phyloP scores from a whole-genome alignment of 2,113 vertebrate species.

The Myxocyprinus asiaticus region DNA sequence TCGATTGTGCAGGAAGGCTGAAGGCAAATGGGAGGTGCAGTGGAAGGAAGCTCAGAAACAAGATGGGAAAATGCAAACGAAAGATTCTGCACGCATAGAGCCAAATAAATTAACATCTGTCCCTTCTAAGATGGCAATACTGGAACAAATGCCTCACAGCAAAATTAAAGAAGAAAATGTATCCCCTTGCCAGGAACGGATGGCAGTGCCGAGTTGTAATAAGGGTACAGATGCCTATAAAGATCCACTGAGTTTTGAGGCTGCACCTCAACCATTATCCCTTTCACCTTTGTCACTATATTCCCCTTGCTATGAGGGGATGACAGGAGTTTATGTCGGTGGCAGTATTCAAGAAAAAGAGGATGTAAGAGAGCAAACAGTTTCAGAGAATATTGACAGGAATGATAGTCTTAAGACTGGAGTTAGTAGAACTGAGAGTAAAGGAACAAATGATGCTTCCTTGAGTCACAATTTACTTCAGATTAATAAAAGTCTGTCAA shows the following conservation, averaged over 20 bases:
- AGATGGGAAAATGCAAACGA: not conserved
- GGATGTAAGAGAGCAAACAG: conserved; percentile 47
- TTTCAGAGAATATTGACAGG: conserved; percentile 56
- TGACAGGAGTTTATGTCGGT: conserved; percentile 41
- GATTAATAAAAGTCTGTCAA: conserved; percentile 75
- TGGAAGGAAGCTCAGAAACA: conserved; percentile 53
- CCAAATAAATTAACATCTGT: conserved; percentile 30
- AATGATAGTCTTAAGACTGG: conserved; percentile 42
- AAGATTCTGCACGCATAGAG: conserved; percentile 44
- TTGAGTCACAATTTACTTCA: conserved; percentile 75
- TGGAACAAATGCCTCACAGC: conserved; percentile 39
- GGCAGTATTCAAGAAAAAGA: conserved; percentile 22
- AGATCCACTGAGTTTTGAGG: conserved; percentile 56
- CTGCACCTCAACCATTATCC: conserved; percentile 65
- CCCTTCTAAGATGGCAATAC: conserved; percentile 26
- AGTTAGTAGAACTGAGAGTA: conserved; percentile 50
- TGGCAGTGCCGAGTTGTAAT: conserved; percentile 18
- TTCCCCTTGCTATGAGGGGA: conserved; percentile 65
- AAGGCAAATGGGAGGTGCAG: conserved; percentile 76
- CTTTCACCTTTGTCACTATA: conserved; percentile 74
- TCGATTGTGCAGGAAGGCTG: conserved; percentile 67
- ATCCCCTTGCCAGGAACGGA: conserved; percentile 46
- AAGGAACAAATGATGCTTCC: conserved; percentile 61
- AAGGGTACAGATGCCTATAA: conserved; percentile 4
- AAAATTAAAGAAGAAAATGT: conserved; percentile 64